Conservation (phyloP, 2,888 invertebrate species). For the Limnephilus rhombicus region DNA sequence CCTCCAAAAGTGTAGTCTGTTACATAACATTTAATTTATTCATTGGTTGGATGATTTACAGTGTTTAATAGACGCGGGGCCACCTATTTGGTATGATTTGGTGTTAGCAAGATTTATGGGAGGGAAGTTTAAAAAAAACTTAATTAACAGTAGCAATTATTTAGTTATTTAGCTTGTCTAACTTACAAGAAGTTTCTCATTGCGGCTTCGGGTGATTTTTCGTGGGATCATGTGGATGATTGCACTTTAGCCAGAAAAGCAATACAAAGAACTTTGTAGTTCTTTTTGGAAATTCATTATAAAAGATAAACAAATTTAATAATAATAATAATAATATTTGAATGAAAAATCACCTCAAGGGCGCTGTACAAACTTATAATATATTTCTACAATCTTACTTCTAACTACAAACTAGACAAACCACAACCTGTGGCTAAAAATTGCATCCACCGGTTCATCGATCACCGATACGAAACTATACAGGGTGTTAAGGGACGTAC, state of each 20-base stretch:
- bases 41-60: constrained; percentile 63
- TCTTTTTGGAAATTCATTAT: background rate
- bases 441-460: too few species aligned
- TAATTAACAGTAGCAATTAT: constrained; percentile 55
- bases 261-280: background rate
- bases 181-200: background rate
- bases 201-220: constrained; percentile 6
- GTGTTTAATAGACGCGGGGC: constrained; percentile 62
- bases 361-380: too few species aligned
- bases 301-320: too few species aligned
- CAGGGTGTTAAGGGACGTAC: too few species aligned
- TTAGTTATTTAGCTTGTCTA: constrained; percentile 43
- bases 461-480: too few species aligned
- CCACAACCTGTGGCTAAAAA: too few species aligned
- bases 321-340: too few species aligned
- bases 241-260: background rate
- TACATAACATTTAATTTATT: constrained; percentile 63
- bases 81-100: constrained; percentile 64
- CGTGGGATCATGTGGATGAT: background rate
- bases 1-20: constrained; percentile 47
- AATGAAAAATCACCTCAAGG: too few species aligned
- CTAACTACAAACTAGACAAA: too few species aligned
- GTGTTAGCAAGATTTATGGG: constrained; percentile 64
- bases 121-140: constrained; percentile 42
- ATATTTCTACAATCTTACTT: too few species aligned